A percentile compares a stretch with the other conserved stretches of the same genome.
phyloP scores from a whole-genome alignment of 1,140 invertebrate species.

The Ditylenchus dipsaci region DNA sequence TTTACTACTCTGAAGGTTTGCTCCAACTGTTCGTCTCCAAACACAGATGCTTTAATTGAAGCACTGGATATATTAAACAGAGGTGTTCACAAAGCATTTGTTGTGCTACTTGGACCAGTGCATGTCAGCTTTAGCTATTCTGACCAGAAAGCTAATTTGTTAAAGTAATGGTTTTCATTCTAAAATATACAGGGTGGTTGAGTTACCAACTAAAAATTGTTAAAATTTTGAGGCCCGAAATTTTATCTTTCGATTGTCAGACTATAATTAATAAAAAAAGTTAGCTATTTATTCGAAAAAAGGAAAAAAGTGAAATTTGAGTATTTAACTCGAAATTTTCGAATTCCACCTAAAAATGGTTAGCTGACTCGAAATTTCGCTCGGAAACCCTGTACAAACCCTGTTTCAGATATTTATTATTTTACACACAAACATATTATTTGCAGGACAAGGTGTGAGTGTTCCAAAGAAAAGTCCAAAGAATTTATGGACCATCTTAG shows the following conservation, averaged over 20 bases:
- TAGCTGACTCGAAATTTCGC: too few relatives aligned
- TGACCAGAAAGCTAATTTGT: constrained; percentile 45
- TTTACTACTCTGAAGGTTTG: constrained; percentile 44
- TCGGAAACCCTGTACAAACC: too few relatives aligned
- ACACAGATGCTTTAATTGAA: constrained; percentile 41
- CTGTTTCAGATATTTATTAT: too few relatives aligned
- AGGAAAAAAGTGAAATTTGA: too few relatives aligned
- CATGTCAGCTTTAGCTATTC: constrained; percentile 47
- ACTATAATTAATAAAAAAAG: too few relatives aligned
- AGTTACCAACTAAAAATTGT: constrained; percentile 18
- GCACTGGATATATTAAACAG: constrained; percentile 52
- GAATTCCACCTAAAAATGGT: too few relatives aligned
- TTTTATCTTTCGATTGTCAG: too few relatives aligned
- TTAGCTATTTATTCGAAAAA: too few relatives aligned
- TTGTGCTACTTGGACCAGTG: constrained; percentile 51
- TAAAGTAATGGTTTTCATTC: constrained; percentile 31
- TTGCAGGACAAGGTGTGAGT: constrained; percentile 39
- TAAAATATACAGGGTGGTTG: not conserved
- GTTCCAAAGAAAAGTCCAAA: constrained; percentile 41
- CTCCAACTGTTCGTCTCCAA: constrained; percentile 38
- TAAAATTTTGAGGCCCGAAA: not conserved
- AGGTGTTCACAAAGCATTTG: constrained; percentile 54
- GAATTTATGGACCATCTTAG: constrained; percentile 43
- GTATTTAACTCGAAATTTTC: too few relatives aligned
- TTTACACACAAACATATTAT: constrained; percentile 2